Base-by-base conservation (phyloP, 1,140 invertebrate species). In the Ctenoplectra terminalis region DNA sequence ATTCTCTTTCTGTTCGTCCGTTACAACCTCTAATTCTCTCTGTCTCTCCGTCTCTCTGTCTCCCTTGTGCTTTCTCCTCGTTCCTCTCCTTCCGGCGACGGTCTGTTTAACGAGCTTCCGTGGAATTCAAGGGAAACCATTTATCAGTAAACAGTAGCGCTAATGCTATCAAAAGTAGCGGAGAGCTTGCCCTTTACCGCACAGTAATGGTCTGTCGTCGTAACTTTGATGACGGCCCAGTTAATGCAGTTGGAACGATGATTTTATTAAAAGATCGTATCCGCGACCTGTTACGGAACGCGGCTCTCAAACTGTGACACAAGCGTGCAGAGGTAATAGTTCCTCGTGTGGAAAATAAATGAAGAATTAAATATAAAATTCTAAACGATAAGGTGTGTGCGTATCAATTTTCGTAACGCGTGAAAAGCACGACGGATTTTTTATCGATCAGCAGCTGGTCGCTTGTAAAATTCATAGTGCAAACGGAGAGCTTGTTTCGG, bases 151-250 rank as follows among this genome's bases (percentile, higher is more conserved):
- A 73, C 77, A 73, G 75, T 78, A 20, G 11, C 69, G 70, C 9
- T 73, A 73, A 80, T 73, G 56, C 46, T 37, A 80, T 80, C 58
- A 80, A 73, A 80, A 80, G 70, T 73, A 63, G 31, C 48, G 1
- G 73, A 34, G 6, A 29, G n/a, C n/a, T 2, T 13, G 17, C 61
- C 26, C 46, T 66, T 76, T 43, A 7, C 73, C 17, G n/a, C 6
- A 0, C 56, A 46, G 5, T 61, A 40, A 72, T 72, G 54, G 56
- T n/a, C 52, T 13, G 0, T 6, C 17, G 4, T 50, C 26, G 76
- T 50, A 61, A 79, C 76, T 79, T 71, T 26, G 40, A 72, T 7
- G 76, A 50, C 43, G 54, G 5, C 17, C 34, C 29, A 17, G 29
- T 61, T 61, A 61, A 72, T 50, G 67, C 54, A 31, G n/a, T 37